These are phyloP conservation scores for Pseudomyrmex pallidus DNA, from an alignment of 1,140 invertebrate genomes.

Conservation along the genomic window DNA sequence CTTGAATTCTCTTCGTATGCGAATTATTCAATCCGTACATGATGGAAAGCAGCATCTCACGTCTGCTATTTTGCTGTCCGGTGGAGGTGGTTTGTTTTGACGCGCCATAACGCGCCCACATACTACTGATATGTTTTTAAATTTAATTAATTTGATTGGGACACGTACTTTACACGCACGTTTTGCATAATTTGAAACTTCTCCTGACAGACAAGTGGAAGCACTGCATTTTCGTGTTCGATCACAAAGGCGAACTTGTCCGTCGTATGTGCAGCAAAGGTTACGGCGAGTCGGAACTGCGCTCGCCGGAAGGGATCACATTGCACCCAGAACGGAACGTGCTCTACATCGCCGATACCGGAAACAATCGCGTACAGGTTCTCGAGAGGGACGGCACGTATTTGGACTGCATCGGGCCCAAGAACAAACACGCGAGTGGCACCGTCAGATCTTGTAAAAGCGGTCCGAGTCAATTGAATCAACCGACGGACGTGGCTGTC, in stretches of 20 bases:
- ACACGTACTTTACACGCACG: too few species aligned
- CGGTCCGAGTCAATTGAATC: slow-evolving; percentile 86
- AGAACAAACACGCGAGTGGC: slow-evolving; percentile 20
- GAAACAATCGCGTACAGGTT: slow-evolving; percentile 89
- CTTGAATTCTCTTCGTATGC: too few species aligned
- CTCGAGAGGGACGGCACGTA: slow-evolving; percentile 61
- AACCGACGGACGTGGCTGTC: slow-evolving; percentile 89
- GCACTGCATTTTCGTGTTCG: slow-evolving; percentile 91
- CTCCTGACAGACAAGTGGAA: slow-evolving; percentile 88
- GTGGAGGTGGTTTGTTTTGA: too few species aligned
- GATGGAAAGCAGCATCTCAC: too few species aligned
- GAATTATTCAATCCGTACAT: too few species aligned
- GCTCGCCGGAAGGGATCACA: slow-evolving; percentile 90
- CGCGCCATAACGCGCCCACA: too few species aligned
- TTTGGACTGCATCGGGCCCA: slow-evolving; percentile 64
- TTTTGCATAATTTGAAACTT: not conserved
- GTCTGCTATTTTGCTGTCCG: too few species aligned
- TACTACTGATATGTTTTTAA: too few species aligned
- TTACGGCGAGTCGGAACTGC: slow-evolving; percentile 86
- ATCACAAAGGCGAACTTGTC: slow-evolving; percentile 87
- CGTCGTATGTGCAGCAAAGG: slow-evolving; percentile 88
- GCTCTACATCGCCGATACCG: slow-evolving; percentile 91
- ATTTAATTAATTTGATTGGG: too few species aligned
- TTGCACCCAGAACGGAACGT: slow-evolving; percentile 86
- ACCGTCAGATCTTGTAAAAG: slow-evolving; percentile 42